phyloP scores from a whole-genome alignment of 1,140 invertebrate species.

The Nymphalis io region DNA sequence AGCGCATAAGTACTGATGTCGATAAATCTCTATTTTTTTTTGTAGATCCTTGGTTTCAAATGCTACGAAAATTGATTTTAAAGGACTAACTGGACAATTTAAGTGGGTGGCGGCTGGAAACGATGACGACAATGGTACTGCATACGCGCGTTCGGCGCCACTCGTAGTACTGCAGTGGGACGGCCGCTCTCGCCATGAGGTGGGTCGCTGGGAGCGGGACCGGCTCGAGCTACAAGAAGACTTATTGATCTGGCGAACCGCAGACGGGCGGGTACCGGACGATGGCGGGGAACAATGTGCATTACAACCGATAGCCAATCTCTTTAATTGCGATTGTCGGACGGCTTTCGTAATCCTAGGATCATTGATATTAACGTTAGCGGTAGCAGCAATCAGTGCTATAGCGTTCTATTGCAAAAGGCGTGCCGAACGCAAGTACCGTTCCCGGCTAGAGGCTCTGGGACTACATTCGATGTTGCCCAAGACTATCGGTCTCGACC shows the following conservation, averaged over 20 bases:
- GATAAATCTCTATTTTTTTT: background rate
- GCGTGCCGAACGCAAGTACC: slow-evolving; percentile 88
- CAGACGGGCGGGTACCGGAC: slow-evolving; percentile 81
- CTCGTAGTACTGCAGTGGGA: slow-evolving; percentile 53
- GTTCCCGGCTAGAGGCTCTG: slow-evolving; percentile 86
- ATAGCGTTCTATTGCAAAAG: slow-evolving; percentile 86
- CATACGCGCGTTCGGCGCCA: slow-evolving; percentile 39
- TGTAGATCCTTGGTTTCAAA: slow-evolving; percentile 48
- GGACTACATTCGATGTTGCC: slow-evolving; percentile 86
- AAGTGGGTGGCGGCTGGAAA: slow-evolving; percentile 39
- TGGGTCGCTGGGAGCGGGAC: slow-evolving; percentile 46
- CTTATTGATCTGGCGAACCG: slow-evolving; percentile 82
- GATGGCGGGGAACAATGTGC: slow-evolving; percentile 87
- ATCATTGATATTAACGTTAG: slow-evolving; percentile 84
- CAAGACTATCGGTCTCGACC: slow-evolving; percentile 84
- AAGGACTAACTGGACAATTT: slow-evolving; percentile 52
- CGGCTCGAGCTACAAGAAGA: slow-evolving; percentile 30
- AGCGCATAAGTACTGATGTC: no score
- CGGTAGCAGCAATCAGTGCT: slow-evolving; percentile 83
- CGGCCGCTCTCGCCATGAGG: slow-evolving; percentile 31
- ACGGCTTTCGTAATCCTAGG: slow-evolving; percentile 87
- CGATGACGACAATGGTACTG: slow-evolving; percentile 30
- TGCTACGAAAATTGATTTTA: slow-evolving; percentile 37
- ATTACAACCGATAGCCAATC: slow-evolving; percentile 83
- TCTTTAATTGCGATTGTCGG: slow-evolving; percentile 86